Base-by-base conservation (phyloP, 2,797 vertebrate species). In the Nyctibius grandis region DNA sequence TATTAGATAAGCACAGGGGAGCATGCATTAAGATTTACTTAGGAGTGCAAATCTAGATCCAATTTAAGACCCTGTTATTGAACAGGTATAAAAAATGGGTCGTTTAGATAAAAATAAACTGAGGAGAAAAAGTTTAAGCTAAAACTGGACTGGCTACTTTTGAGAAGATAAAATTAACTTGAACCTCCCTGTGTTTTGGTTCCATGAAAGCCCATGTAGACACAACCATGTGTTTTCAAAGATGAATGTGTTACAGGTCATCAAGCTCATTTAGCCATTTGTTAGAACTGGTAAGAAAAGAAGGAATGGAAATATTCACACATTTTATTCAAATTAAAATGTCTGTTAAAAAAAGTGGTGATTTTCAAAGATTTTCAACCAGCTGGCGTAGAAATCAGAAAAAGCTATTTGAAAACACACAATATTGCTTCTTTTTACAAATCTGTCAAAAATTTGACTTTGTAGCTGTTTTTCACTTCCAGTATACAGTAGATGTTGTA, bases 1-100 rank as follows among this genome's bases (percentile, higher is more conserved):
- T 97, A 96, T 91, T 97, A 97, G 95, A 88, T 94, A 96, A 95
- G 94, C 94, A 91, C 42, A 94, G 60, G 88, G 91, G 79, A 93
- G 83, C 86, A 69, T 77, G 88, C 80, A 86, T 93, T 95, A 96
- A 96, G 92, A 96, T 92, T 96, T 76, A 90, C 85, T 96, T 93
- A 91, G 65, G 53, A 95, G 85, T 86, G 63, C 86, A 96, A 97
- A 95, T 76, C 89, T 85, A 92, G 47, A 95, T 82, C 85, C 96
- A 95, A 73, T 88, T 92, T 93, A 93, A 96, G 93, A 79, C 38
- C 50, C 85, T 95, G 83, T 77, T 91, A 79, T 45, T 96, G 56
- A 94, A 85, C 31, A 44, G 25, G 48, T 85, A 73, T 76, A 75
- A 93, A 97, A 91, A 96, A 95, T 34, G 9, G 70, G 65, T 88